phyloP scores from a whole-genome alignment of 1,140 invertebrate species.

The Drosophila prosaltans region DNA sequence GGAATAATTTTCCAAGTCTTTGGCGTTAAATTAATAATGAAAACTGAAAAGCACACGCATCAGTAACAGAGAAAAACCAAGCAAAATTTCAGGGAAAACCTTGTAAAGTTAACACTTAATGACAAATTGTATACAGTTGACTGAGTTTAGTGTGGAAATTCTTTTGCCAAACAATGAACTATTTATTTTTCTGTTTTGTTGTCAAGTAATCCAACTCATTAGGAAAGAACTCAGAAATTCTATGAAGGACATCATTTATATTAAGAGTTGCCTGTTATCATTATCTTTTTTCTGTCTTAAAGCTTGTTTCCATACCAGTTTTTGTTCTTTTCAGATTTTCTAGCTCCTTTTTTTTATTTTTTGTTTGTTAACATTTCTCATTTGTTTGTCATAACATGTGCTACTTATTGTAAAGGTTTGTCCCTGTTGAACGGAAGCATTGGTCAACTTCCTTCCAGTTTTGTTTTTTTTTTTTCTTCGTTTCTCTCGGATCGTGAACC shows the following conservation, averaged over 20 bases:
- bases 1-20: constrained; percentile 61
- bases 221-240: too few relatives aligned
- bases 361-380: too few relatives aligned
- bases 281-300: too few relatives aligned
- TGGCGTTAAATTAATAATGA: constrained; percentile 52
- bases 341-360: too few relatives aligned
- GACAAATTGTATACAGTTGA: constrained; percentile 9
- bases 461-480: neutral
- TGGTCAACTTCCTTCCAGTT: constrained; percentile 55
- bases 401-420: constrained; percentile 35
- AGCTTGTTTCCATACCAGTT: too few relatives aligned
- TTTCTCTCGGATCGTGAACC: neutral
- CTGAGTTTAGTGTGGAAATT: constrained; percentile 2
- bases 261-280: too few relatives aligned
- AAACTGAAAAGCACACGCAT: constrained; percentile 50
- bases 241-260: too few relatives aligned
- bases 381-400: constrained; percentile 43
- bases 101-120: constrained; percentile 20
- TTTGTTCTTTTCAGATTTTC: too few relatives aligned
- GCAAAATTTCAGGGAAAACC: constrained; percentile 38
- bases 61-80: constrained; percentile 40
- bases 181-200: too few relatives aligned
- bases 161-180: constrained; percentile 4
- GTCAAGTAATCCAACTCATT: too few relatives aligned
- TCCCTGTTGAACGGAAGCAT: constrained; percentile 32